phyloP scores from a whole-genome alignment of 2,113 vertebrate genomes.

The Scolopax mira region DNA sequence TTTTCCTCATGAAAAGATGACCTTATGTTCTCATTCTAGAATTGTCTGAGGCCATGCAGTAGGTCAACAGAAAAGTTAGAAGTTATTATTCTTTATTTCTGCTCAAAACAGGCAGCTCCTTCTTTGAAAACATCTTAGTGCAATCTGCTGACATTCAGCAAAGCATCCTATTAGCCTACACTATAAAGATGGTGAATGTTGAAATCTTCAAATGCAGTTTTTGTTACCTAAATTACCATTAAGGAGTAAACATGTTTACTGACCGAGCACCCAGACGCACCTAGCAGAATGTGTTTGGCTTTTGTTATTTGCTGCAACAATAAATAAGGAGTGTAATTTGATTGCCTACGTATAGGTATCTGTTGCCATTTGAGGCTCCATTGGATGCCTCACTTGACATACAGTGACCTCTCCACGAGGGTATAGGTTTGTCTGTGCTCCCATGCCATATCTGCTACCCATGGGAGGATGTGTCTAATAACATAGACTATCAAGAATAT shows the following conservation, averaged over 20 bases:
- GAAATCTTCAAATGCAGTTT: background rate
- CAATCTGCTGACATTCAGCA: background rate
- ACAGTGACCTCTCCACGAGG: background rate
- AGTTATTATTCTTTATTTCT: background rate
- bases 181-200: background rate
- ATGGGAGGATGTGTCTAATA: background rate
- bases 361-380: background rate
- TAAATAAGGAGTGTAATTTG: background rate
- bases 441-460: background rate
- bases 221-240: background rate
- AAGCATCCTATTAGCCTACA: background rate
- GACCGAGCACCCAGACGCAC: background rate
- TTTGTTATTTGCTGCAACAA: background rate
- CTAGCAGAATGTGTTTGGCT: accelerated
- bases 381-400: background rate
- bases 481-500: accelerated
- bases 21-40: background rate
- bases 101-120: background rate
- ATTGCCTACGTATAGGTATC: background rate
- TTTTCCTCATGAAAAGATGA: background rate
- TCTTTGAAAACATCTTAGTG: background rate
- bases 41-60: background rate
- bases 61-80: background rate
- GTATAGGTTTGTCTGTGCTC: background rate
- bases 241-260: background rate